These are phyloP conservation scores for Platerodrilus igneus DNA, from an alignment of 2,888 invertebrate genomes.

Conservation along the genomic window DNA sequence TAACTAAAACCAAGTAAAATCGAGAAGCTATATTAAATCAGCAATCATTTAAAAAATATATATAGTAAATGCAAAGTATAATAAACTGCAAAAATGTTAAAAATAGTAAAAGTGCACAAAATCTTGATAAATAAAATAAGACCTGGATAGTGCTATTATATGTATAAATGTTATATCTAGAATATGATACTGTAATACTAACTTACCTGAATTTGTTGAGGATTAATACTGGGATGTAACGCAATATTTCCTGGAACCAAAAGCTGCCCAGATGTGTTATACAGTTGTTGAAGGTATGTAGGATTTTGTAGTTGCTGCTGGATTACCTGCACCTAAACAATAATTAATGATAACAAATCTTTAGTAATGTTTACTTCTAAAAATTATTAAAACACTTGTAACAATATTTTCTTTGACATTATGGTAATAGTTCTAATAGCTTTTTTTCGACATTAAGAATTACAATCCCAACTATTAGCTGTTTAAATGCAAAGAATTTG, in stretches of 20 bases:
- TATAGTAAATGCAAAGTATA: no score
- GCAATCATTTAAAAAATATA: no score
- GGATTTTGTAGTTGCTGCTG: conserved; percentile 74
- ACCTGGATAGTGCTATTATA: no score
- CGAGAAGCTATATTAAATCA: no score
- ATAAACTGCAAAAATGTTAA: no score
- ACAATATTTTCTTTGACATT: neutral
- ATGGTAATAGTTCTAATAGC: no score
- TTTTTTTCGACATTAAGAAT: neutral
- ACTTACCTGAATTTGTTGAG: conserved; percentile 68
- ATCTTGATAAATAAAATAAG: no score
- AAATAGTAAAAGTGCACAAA: no score
- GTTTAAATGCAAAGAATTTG: no score
- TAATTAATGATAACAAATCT: neutral
- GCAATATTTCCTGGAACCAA: conserved; percentile 78
- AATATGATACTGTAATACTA: conserved; percentile 1
- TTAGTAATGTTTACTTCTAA: neutral
- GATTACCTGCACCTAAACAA: conserved; percentile 67
- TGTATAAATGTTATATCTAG: neutral
- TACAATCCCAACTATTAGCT: no score
- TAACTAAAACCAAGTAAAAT: no score
- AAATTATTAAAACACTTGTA: neutral
- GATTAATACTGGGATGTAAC: conserved; percentile 70
- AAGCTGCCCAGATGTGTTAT: conserved; percentile 73
- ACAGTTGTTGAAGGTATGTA: conserved; percentile 74